Base-by-base conservation (phyloP, 1,140 invertebrate genomes). In the Leguminivora glycinivorella region DNA sequence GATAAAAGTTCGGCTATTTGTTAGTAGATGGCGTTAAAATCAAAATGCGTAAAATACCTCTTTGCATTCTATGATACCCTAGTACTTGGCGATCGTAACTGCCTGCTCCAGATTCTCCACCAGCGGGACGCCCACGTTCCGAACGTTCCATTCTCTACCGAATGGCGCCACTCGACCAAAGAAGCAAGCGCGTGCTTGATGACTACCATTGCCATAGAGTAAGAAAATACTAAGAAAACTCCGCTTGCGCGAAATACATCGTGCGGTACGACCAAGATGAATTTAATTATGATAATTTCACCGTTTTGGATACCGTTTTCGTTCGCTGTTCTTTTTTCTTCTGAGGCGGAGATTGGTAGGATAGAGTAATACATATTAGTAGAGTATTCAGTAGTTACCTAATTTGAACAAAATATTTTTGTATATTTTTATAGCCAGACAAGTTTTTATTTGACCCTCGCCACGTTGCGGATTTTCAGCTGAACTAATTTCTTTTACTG, bases 41-140 rank as follows among this genome's bases (percentile, higher is more conserved):
- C n/a, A 17, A 38, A 12, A n/a, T 29, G n/a, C 25, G 6, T 10
- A 10, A 10, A 22, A 9, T 9, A 74, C 22, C 75, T 80, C 31
- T 68, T 76, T 1, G 3, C 25, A 2, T 1, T 31, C 76, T 72
- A 83, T 91, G 81, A 69, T 75, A 43, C 71, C 87, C 83, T 91
- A 76, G 80, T 91, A 89, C 83, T 79, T 84, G 84, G 87, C 89
- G 87, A 91, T 89, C 85, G 85, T 87, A 87, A 88, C 81, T 81
- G 85, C 87, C 88, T 89, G 89, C 87, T 91, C 89, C 88, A 91
- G 89, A 90, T 91, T 89, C 88, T 89, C 87, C 83, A 87, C 80
- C 72, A 80, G 75, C 82, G 75, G 40, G 75, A 81, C 83, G 77
- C 80, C 79, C 70, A 83, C 89, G 86, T 89, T 89, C 89, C 89